Evolutionary conservation across 2,797 vertebrate species (phyloP).

Genomic region (Darevskia mixta): DNA sequence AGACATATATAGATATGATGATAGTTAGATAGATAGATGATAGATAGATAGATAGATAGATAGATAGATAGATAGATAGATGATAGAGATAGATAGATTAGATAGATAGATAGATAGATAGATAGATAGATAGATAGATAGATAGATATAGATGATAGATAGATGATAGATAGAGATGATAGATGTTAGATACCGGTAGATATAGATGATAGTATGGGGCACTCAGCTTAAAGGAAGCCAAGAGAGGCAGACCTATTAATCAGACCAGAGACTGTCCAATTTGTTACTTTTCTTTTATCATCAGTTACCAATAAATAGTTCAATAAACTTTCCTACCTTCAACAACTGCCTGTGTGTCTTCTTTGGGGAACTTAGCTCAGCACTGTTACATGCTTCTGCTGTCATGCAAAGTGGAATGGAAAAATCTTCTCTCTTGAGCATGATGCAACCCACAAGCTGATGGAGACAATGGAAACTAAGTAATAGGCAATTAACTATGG

Average conservation of each 20-base stretch:
- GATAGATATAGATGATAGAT: too few species aligned
- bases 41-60: too few species aligned
- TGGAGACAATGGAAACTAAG: not conserved
- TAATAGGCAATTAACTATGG: constrained; percentile 5
- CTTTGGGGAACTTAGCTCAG: constrained; percentile 8
- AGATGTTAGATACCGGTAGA: too few species aligned
- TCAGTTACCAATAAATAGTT: not conserved
- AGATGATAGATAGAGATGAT: too few species aligned
- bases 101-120: too few species aligned
- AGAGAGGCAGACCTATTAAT: too few species aligned
- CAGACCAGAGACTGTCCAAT: not conserved
- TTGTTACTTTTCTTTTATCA: not conserved
- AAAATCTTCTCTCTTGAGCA: constrained; percentile 10
- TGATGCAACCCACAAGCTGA: constrained; percentile 22
- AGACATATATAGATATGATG: too few species aligned
- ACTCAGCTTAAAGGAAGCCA: too few species aligned
- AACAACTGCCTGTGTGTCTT: not conserved
- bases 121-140: too few species aligned
- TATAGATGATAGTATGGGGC: too few species aligned
- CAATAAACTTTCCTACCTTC: not conserved
- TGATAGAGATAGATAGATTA: too few species aligned
- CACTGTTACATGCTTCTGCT: not conserved
- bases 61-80: too few species aligned
- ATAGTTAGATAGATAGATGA: not conserved
- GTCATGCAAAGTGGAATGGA: constrained; percentile 9